phyloP scores from a whole-genome alignment of 2,113 vertebrate species.

The Microtus pennsylvanicus region DNA sequence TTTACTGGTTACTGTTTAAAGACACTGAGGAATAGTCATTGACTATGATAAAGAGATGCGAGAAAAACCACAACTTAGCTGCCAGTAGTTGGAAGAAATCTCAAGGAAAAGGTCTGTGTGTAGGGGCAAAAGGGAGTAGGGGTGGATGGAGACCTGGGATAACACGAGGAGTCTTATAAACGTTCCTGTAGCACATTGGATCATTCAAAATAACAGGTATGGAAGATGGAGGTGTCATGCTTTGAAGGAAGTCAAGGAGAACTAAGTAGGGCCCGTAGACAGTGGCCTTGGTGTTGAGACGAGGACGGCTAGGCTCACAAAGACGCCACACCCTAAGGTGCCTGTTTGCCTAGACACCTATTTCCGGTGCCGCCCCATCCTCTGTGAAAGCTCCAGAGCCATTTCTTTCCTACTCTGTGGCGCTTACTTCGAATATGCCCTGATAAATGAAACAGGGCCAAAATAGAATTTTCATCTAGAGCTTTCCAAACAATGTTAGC shows the following conservation, averaged over 20 bases:
- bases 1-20: constrained; percentile 30
- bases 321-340: background rate
- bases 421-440: constrained; percentile 9
- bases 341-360: background rate
- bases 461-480: constrained; percentile 56
- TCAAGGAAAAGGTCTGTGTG: background rate
- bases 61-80: background rate
- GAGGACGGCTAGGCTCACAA: background rate
- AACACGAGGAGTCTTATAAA: background rate
- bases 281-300: background rate
- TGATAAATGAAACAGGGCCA: constrained; percentile 67
- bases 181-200: background rate
- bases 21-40: background rate
- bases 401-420: constrained; percentile 32
- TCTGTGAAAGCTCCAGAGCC: background rate
- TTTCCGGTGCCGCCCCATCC: background rate
- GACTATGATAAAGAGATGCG: background rate
- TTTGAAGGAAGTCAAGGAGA: constrained; percentile 9
- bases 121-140: background rate
- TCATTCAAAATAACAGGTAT: background rate
- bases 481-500: constrained; percentile 48
- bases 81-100: background rate
- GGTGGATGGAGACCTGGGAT: background rate
- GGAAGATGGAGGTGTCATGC: background rate
- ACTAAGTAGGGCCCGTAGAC: background rate